Percentiles rank a stretch among this genome's conserved stretches.
phyloP scores from a whole-genome alignment of 2,797 vertebrate species.

The Arnoldichthys spilopterus region DNA sequence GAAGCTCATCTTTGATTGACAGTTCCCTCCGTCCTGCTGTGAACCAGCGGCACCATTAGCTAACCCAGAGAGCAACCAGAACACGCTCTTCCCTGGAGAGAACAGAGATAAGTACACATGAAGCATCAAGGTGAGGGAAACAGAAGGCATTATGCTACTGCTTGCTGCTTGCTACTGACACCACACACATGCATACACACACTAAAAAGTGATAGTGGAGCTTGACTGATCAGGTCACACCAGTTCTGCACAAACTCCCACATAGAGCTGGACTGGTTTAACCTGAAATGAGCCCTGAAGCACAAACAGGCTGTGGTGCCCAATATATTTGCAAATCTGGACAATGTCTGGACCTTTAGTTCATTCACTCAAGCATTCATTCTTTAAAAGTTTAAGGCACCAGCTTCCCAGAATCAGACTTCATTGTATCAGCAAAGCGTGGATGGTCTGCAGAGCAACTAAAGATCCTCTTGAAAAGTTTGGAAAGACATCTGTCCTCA shows the following conservation, averaged over 20 bases:
- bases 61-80: slow-evolving; percentile 13
- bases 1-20: slow-evolving; percentile 52
- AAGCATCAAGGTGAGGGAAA: slow-evolving; percentile 35
- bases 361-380: no score
- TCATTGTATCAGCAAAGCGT: no score
- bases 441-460: no score
- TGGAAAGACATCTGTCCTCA: no score
- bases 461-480: no score
- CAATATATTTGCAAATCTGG: no score
- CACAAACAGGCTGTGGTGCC: no score
- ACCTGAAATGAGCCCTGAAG: background rate
- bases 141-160: slow-evolving; percentile 6
- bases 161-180: background rate
- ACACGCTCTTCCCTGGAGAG: background rate
- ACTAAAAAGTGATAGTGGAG: background rate
- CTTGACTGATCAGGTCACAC: background rate
- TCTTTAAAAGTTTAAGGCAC: no score
- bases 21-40: slow-evolving; percentile 10
- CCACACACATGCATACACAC: slow-evolving; percentile 25
- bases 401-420: no score
- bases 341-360: no score
- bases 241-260: background rate
- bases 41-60: background rate
- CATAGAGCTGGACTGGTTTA: background rate
- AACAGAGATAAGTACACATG: slow-evolving; percentile 23